phyloP scores from a whole-genome alignment of 1,140 invertebrate species.

The Drosophila bifasciata region DNA sequence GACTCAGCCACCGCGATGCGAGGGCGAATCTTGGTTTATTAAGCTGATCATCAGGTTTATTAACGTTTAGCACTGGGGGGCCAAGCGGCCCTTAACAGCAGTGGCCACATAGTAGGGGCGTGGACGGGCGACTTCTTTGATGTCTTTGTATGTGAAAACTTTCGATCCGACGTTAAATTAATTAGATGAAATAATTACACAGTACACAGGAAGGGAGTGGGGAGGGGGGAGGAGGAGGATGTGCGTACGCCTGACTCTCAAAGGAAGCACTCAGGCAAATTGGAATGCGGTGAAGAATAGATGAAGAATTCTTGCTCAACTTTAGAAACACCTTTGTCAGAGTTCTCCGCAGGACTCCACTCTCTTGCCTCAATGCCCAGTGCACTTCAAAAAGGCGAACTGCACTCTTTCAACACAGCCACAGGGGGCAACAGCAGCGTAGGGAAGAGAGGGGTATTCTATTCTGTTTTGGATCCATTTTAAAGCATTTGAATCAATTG shows the following conservation, averaged over 20 bases:
- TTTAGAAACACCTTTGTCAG: conserved; percentile 47
- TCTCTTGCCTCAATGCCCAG: conserved; percentile 1
- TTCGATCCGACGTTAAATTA: conserved; percentile 49
- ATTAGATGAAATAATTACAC: conserved; percentile 60
- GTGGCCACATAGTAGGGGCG: conserved; percentile 2
- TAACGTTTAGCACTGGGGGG: conserved; percentile 47
- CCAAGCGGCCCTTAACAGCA: conserved; percentile 11
- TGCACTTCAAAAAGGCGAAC: conserved; percentile 30
- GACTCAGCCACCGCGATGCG: conserved; percentile 18
- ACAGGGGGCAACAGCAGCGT: conserved; percentile 32
- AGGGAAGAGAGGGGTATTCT: no score
- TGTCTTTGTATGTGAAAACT: conserved; percentile 26
- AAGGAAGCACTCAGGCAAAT: conserved; percentile 52
- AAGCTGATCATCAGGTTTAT: conserved; percentile 38
- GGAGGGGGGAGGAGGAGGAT: not conserved
- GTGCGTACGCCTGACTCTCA: conserved; percentile 18
- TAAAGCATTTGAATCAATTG: conserved; percentile 60
- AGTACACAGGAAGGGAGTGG: conserved; percentile 12
- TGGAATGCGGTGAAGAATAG: conserved; percentile 55
- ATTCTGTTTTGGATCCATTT: no score
- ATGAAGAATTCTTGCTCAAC: conserved; percentile 27
- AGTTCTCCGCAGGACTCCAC: conserved; percentile 5
- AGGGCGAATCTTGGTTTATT: conserved; percentile 43
- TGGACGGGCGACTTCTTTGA: conserved; percentile 24
- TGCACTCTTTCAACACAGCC: conserved; percentile 24